Percentiles rank a stretch among this genome's conserved stretches.
These are phyloP conservation scores for Tuberolachnus salignus DNA, from an alignment of 2,888 invertebrate species.

Conservation along the genomic window DNA sequence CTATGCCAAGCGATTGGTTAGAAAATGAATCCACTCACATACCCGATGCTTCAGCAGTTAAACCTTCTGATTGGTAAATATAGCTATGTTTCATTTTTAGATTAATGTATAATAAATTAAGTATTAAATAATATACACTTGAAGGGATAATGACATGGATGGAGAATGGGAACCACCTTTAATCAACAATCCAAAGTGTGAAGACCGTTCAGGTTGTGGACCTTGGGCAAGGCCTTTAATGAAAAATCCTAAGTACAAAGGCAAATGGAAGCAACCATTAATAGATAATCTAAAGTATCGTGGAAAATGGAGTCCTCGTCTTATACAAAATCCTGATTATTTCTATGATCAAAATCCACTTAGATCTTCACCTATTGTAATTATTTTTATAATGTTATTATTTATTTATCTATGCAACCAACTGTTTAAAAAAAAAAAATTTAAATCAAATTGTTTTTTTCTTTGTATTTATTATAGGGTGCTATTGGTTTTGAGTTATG, in stretches of 20 bases:
- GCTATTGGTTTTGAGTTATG: conserved; percentile 96
- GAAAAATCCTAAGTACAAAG: conserved; percentile 90
- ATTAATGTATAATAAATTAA: background rate
- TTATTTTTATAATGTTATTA: conserved; percentile 65
- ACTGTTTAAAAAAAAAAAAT: too few species aligned
- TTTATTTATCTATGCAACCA: conserved; percentile 14
- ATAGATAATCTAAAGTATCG: conserved; percentile 92
- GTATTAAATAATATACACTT: conserved; percentile 30
- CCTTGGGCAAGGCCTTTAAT: conserved; percentile 83
- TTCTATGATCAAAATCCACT: conserved; percentile 92
- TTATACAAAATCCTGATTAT: conserved; percentile 89
- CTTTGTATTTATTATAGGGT: conserved; percentile 67
- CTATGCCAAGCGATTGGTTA: conserved; percentile 89
- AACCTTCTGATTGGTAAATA: conserved; percentile 84
- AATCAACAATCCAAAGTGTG: conserved; percentile 87
- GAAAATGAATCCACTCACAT: conserved; percentile 87
- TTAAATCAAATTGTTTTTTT: conserved; percentile 52
- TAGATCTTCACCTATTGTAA: conserved; percentile 87
- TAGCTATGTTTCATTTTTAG: background rate
- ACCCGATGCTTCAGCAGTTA: conserved; percentile 83
- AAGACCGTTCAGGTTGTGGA: conserved; percentile 85
- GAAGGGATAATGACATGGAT: conserved; percentile 94
- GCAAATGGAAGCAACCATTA: conserved; percentile 88
- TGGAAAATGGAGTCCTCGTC: conserved; percentile 91
- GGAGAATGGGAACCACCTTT: conserved; percentile 97